Evolutionary conservation across 2,888 invertebrate species (phyloP), one percentile per base, ranked within the genome.

Genomic region (Disparrhopalites patrizii): DNA sequence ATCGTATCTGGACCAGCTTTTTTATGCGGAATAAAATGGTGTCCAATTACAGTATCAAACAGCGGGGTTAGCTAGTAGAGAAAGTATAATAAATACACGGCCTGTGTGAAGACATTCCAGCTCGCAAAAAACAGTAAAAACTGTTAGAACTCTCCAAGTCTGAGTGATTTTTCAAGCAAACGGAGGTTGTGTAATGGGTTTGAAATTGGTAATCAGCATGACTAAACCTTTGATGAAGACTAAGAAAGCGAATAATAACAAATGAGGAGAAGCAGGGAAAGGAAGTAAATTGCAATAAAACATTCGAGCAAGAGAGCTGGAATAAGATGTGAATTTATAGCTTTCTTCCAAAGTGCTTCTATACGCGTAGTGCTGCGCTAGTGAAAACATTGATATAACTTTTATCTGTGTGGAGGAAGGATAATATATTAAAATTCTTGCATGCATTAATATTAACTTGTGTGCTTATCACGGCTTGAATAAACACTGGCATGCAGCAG

Each of bases 191-290:
- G 47, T 47, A 47, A 47, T 47, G 10, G 23, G 47, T 47, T 23
- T 47, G 47, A 47, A 47, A 47, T 47, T n/a, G 10, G 47, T 47
- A 47, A 18, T n/a, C 47, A 47, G 47, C 47, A 47, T 47, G 47
- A 47, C 47, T 47, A 23, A 47, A 18, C 18, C 47, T 15, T 47
- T 47, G 3, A 47, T 23, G 18, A 47, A 15, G 47, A 47, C 5
- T 47, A 5, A 5, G 23, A 4, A 47, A 47, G 23, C 10, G 47
- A 23, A 23, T 10, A 47, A 20, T 23, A 5, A 7, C 7, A 47
- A 18, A 5, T 47, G 47, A 47, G 20, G 20, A n/a, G 47, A 47
- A 15, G 18, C 25, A 51, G 51, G 15, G 23, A 8, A 28, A 2
- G 51, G 28, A 47, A 10, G 23, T 18, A 47, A 10, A 47, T 1